These are phyloP conservation scores for Diachasma alloeum DNA, from an alignment of 1,140 invertebrate species.

Conservation along the genomic window DNA sequence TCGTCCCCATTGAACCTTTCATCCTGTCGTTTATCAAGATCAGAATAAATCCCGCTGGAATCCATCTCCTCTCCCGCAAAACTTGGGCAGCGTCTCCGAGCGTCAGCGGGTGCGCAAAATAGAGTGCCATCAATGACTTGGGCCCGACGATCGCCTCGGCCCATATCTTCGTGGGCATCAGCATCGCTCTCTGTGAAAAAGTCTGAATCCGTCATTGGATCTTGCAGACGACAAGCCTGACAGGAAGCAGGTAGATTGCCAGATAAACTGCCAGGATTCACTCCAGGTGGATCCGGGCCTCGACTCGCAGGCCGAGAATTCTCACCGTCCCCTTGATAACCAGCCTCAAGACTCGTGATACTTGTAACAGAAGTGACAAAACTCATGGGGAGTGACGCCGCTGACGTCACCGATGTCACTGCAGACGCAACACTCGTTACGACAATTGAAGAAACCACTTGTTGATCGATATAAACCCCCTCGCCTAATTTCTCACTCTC, in stretches of 20 bases:
- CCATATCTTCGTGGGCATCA: slow-evolving; percentile 79
- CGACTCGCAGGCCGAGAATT: slow-evolving; percentile 81
- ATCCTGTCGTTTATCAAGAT: slow-evolving; percentile 73
- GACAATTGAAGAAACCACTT: not conserved
- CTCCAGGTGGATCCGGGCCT: slow-evolving; percentile 74
- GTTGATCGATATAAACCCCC: slow-evolving; percentile 36
- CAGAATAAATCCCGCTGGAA: slow-evolving; percentile 85
- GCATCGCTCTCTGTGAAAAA: slow-evolving; percentile 89
- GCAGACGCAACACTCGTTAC: slow-evolving; percentile 64
- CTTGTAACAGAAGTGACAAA: slow-evolving; percentile 86
- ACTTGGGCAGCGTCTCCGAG: slow-evolving; percentile 57
- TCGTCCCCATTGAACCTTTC: slow-evolving; percentile 46
- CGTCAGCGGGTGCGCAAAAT: slow-evolving; percentile 70
- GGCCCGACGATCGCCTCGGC: slow-evolving; percentile 73
- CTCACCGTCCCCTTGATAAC: slow-evolving; percentile 87
- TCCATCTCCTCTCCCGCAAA: slow-evolving; percentile 77
- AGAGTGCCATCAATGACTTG: slow-evolving; percentile 74
- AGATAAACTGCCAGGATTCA: slow-evolving; percentile 50
- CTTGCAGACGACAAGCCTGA: slow-evolving; percentile 66
- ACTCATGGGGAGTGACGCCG: slow-evolving; percentile 68
- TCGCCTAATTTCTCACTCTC: slow-evolving; percentile 49
- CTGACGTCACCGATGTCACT: slow-evolving; percentile 69
- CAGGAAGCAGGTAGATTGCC: slow-evolving; percentile 47
- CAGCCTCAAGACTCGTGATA: slow-evolving; percentile 84
- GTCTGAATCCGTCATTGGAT: slow-evolving; percentile 89